Base-by-base conservation (phyloP, 2,888 invertebrate genomes). In the Incurvaria masculella region DNA sequence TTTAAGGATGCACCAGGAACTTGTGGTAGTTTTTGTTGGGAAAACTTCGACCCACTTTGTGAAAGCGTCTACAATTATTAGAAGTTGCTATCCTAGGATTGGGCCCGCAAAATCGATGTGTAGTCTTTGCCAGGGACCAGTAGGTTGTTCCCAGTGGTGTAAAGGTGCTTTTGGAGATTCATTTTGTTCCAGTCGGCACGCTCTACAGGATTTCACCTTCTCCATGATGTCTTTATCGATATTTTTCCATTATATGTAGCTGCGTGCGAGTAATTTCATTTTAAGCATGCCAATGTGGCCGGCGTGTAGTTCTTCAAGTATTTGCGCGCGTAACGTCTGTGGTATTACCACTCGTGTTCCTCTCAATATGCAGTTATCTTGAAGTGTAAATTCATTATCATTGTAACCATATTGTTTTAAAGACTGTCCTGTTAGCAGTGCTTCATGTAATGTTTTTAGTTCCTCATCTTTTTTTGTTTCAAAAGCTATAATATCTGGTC, bases 101-200 rank as follows among this genome's bases (percentile, higher is more conserved):
- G 60, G 61, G 19, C 59, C 57, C 16, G 57, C 59, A 49, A 52
- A 60, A 46, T 62, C 60, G 8, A 63, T 55, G 43, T 61, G 61
- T 8, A 61, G 21, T n/a, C 56, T 42, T 48, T 56, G 39, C 55
- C 59, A 59, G 5, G 54, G 40, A 6, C 5, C n/a, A 5, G 16
- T 8, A 8, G 16, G 16, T n/a, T 40, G 5, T 40, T 40, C 18
- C 40, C 40, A 40, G n/a, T 4, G 16, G 40, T 39, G 18, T 53
- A 17, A 51, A 49, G 21, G 53, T 56, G 2, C 48, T 49, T 18
- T 40, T 14, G 40, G 4, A 8, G 40, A 14, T n/a, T 40, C 18
- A n/a, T 40, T 40, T 18, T 40, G 40, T 18, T 17, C 6, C 18
- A 40, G 18, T n/a, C 40, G 4, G 14, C 40, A 40, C n/a, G 4